Base-by-base conservation (phyloP, 2,888 invertebrate genomes). In the Odontocolon sp. region DNA sequence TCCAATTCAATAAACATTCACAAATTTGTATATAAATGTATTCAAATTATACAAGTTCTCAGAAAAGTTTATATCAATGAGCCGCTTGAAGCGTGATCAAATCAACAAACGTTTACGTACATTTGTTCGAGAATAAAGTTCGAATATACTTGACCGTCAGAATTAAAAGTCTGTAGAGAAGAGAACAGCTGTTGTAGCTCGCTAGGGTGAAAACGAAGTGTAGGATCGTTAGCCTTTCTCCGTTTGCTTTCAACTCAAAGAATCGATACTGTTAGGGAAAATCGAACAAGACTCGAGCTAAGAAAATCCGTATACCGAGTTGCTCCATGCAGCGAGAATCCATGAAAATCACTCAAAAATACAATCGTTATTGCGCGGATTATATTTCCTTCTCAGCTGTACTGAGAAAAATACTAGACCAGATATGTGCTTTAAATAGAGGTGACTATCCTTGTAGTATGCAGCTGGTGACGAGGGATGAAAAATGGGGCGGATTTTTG, bases 401-500 rank as follows among this genome's bases (percentile, higher is more conserved):
- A n/a, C 18, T 18, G 16, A 18, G 28, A 42, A 63, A 63, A 50
- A 63, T 69, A 63, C 57, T 14, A 45, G 50, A 64, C 33, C n/a
- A n/a, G n/a, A n/a, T 73, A 28, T 66, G 21, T 33, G 63, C 31
- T 52, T 23, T 16, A 36, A 50, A 14, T 26, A 52, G 64, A 57
- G 75, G 64, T 64, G 75, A 70, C 66, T 36, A 45, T 59, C 54
- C 64, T 52, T 50, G n/a, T n/a, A n/a, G n/a, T n/a, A n/a, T n/a
- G 64, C 28, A 47, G 56, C 63, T 50, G 31, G 28, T 26, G 28
- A 8, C 42, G 52, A 76, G 70, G 66, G 50, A 54, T 59, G 38
- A 26, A 11, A 45, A 59, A 38, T 33, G 26, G 42, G 67, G 67
- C 38, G 36, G 36, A 45, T 26, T 54, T 59, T 66, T 52, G 36